Evolutionary conservation across 2,113 vertebrate genomes (phyloP).

Genomic region (Phrynocephalus versicolor): DNA sequence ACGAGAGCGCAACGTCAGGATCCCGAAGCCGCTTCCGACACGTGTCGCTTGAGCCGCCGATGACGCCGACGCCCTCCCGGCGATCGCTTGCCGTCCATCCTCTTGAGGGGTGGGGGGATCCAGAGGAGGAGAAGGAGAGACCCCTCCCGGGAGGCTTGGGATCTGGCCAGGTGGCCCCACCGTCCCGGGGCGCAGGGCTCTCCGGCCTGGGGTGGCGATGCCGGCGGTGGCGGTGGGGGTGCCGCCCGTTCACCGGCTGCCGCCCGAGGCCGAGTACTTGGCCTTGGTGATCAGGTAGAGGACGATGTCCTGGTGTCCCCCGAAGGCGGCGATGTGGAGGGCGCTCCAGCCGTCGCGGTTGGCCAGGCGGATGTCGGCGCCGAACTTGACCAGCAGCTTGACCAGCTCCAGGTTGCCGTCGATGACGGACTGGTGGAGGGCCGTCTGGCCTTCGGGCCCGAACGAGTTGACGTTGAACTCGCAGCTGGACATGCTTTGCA

Average conservation of each 20-base stretch:
- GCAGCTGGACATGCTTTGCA: slow-evolving; percentile 96
- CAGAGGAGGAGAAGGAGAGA: background rate
- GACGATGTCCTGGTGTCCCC: slow-evolving; percentile 98
- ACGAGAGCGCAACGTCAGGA: too few species aligned
- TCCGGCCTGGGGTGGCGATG: background rate
- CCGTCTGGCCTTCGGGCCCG: slow-evolving; percentile 96
- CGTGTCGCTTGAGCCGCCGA: too few species aligned
- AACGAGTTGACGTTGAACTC: slow-evolving; percentile 99
- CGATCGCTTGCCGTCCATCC: too few species aligned
- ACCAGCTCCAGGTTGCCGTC: slow-evolving; percentile 98
- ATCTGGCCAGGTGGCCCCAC: too few species aligned
- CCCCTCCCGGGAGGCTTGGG: background rate
- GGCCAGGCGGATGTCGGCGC: slow-evolving; percentile 94
- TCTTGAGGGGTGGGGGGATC: too few species aligned
- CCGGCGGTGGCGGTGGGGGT: background rate
- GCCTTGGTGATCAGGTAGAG: slow-evolving; percentile 99
- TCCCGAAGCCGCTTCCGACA: too few species aligned
- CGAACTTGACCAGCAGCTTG: slow-evolving; percentile 97
- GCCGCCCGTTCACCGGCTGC: slow-evolving; percentile 28
- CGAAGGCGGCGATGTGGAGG: slow-evolving; percentile 97
- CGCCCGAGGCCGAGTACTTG: slow-evolving; percentile 91
- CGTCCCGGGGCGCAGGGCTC: background rate
- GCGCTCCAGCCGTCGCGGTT: slow-evolving; percentile 99
- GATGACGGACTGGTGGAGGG: slow-evolving; percentile 96
- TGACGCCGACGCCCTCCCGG: too few species aligned